A percentile compares a stretch with the other conserved stretches of the same genome.
Evolutionary conservation across 2,888 invertebrate species (phyloP).

Genomic region (Lithophane ornitopus): DNA sequence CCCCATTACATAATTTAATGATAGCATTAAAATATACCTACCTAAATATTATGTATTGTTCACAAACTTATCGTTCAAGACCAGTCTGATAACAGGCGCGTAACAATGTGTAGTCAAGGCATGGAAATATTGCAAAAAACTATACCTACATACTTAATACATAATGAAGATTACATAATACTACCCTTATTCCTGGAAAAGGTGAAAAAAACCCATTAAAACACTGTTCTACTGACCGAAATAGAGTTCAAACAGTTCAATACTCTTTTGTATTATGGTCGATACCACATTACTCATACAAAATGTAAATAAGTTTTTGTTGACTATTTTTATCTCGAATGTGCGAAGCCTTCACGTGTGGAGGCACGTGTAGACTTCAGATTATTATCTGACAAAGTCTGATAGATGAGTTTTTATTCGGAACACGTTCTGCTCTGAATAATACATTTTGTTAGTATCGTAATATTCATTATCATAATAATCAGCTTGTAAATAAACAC

Average conservation of each 20-base stretch:
- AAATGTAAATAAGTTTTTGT: slow-evolving; percentile 52
- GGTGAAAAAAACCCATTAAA: slow-evolving; percentile 12
- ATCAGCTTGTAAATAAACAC: slow-evolving; percentile 34
- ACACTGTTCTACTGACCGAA: slow-evolving; percentile 44
- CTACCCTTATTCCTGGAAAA: neutral
- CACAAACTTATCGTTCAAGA: slow-evolving; percentile 44
- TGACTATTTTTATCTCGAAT: slow-evolving; percentile 38
- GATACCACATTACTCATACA: slow-evolving; percentile 36
- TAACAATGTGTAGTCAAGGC: slow-evolving; percentile 10
- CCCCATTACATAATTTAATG: slow-evolving; percentile 9
- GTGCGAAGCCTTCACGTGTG: slow-evolving; percentile 40
- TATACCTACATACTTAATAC: neutral
- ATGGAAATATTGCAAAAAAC: neutral
- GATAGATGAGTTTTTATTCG: slow-evolving; percentile 21
- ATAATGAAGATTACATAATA: slow-evolving; percentile 17
- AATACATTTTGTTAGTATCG: slow-evolving; percentile 7
- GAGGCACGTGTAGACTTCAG: slow-evolving; percentile 30
- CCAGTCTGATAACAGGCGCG: slow-evolving; percentile 23
- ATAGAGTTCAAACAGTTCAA: slow-evolving; percentile 46
- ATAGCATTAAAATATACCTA: slow-evolving; percentile 11
- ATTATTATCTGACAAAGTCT: slow-evolving; percentile 22
- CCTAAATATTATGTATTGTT: slow-evolving; percentile 33
- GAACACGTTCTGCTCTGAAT: slow-evolving; percentile 4
- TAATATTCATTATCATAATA: slow-evolving; percentile 11
- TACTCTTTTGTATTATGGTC: slow-evolving; percentile 22